Percentiles rank a stretch among this genome's conserved stretches.
These are phyloP conservation scores for Platycheirus albimanus DNA, from an alignment of 2,888 invertebrate species.

Conservation along the genomic window DNA sequence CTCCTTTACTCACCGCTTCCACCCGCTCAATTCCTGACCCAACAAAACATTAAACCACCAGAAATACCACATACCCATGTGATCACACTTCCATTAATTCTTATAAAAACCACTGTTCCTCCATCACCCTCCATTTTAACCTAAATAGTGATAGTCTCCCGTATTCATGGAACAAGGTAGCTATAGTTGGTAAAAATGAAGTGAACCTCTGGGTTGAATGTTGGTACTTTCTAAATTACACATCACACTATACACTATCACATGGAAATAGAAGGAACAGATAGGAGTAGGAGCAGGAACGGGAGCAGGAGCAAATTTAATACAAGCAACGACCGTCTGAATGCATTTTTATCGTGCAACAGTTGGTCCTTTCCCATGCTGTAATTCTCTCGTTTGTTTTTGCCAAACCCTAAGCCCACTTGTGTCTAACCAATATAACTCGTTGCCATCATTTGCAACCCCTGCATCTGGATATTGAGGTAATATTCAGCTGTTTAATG, in stretches of 20 bases:
- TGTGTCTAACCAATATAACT: constrained; percentile 25
- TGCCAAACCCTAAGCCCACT: constrained; percentile 38
- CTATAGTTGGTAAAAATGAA: neutral
- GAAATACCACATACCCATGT: constrained; percentile 39
- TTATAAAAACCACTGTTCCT: constrained; percentile 23
- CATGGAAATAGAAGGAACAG: neutral
- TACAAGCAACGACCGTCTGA: constrained; percentile 51
- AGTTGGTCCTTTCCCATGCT: constrained; percentile 73
- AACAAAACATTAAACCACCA: constrained; percentile 29
- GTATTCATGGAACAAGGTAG: neutral
- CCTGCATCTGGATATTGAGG: constrained; percentile 9
- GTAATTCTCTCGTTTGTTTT: constrained; percentile 59
- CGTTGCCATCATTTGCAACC: constrained; percentile 9
- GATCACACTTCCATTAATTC: constrained; percentile 56
- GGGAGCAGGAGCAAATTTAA: constrained; percentile 51
- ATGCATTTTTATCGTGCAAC: constrained; percentile 75
- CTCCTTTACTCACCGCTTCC: neutral
- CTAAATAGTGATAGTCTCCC: neutral
- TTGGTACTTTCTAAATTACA: constrained; percentile 66
- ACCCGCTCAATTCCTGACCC: neutral
- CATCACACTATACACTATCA: constrained; percentile 16
- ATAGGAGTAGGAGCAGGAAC: neutral
- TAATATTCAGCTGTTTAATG: constrained; percentile 40
- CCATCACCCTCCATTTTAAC: neutral
- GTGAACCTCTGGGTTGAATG: constrained; percentile 26